These are phyloP conservation scores for Clostera curtula DNA, from an alignment of 2,888 invertebrate species.

Conservation along the genomic window DNA sequence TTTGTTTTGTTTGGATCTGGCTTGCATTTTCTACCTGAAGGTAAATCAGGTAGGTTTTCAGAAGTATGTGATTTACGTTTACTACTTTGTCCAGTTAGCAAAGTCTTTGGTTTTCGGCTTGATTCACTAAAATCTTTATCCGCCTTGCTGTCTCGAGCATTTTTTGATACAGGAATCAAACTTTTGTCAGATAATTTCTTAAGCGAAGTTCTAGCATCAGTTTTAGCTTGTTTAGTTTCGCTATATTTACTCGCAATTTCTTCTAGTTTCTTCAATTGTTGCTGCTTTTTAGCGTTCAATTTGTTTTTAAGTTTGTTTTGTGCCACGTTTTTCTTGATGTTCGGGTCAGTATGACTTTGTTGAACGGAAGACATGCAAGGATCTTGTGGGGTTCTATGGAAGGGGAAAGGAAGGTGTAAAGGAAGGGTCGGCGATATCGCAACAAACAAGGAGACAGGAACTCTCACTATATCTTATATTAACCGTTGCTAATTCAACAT, in stretches of 20 bases:
- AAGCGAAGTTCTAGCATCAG: slow-evolving; percentile 17
- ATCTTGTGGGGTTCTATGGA: slow-evolving; percentile 51
- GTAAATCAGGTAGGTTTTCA: slow-evolving; percentile 10
- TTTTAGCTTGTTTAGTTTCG: slow-evolving; percentile 32
- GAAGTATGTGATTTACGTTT: slow-evolving; percentile 8
- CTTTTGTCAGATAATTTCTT: slow-evolving; percentile 33
- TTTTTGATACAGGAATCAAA: slow-evolving; percentile 47
- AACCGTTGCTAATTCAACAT: slow-evolving; percentile 14
- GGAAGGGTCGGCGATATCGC: slow-evolving; percentile 21
- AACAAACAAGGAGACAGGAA: slow-evolving; percentile 73
- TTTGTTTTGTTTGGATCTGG: slow-evolving; percentile 20
- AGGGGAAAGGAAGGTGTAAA: slow-evolving; percentile 62
- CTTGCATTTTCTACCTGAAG: slow-evolving; percentile 11
- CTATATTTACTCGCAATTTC: slow-evolving; percentile 51
- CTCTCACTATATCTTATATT: slow-evolving; percentile 17
- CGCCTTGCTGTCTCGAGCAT: slow-evolving; percentile 15
- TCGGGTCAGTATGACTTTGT: slow-evolving; percentile 44
- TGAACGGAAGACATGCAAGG: slow-evolving; percentile 34
- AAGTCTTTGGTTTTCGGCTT: slow-evolving; percentile 11
- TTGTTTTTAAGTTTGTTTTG: slow-evolving; percentile 36
- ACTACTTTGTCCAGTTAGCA: slow-evolving; percentile 12
- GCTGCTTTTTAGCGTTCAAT: slow-evolving; percentile 43
- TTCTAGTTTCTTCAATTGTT: slow-evolving; percentile 58
- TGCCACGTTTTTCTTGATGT: slow-evolving; percentile 30
- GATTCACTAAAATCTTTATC: slow-evolving; percentile 12